phyloP scores from a whole-genome alignment of 2,113 vertebrate species.

The Pogonocichla stellata region DNA sequence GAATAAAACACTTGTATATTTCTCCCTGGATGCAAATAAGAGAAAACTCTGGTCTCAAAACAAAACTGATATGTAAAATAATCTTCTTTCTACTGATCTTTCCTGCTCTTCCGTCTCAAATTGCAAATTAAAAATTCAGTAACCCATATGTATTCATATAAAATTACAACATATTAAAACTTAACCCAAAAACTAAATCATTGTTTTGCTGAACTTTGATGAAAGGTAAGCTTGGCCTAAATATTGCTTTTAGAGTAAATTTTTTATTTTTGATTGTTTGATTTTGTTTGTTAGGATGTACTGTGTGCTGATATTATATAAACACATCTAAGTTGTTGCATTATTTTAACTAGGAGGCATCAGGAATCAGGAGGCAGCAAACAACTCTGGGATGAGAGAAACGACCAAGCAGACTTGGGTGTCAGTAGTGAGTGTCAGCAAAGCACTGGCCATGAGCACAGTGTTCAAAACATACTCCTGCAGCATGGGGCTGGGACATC shows the following conservation, averaged over 20 bases:
- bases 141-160: background rate
- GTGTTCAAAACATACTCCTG: background rate
- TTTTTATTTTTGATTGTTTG: background rate
- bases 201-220: slow-evolving; percentile 25
- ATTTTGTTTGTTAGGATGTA: slow-evolving; percentile 24
- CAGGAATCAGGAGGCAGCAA: background rate
- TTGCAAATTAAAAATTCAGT: slow-evolving; percentile 45
- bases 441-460: background rate
- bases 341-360: background rate
- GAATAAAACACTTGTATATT: slow-evolving; percentile 27
- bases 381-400: background rate
- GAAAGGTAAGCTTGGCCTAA: background rate
- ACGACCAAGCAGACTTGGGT: background rate
- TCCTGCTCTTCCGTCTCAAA: background rate
- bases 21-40: slow-evolving; percentile 10
- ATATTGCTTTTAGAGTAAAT: background rate
- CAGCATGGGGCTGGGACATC: background rate
- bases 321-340: background rate
- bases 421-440: background rate
- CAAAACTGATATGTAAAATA: slow-evolving; percentile 35
- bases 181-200: background rate
- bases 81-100: slow-evolving; percentile 22
- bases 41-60: slow-evolving; percentile 15
- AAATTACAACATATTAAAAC: slow-evolving; percentile 2
- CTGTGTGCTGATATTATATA: background rate